Base-by-base conservation (phyloP, 2,797 vertebrate genomes). In the Sebastes diploproa region DNA sequence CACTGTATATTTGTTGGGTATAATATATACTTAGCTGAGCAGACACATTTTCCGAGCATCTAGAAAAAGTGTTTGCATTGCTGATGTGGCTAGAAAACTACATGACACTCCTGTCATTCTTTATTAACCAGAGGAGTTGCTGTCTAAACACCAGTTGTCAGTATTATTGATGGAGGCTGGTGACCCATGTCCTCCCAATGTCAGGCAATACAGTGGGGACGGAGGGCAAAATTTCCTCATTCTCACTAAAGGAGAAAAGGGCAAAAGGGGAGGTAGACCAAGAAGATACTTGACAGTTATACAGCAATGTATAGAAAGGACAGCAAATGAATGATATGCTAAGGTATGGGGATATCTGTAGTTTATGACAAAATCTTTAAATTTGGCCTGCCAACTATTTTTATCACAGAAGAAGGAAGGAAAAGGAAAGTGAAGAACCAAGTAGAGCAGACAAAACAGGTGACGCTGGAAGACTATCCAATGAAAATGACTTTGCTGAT, bases 401-500 rank as follows among this genome's bases (percentile, higher is more conserved):
- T 32, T 5, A 6, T 36, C 9, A 29, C 1, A 36, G 27, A 13
- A 18, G n/a, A 36, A 23, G 42, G 22, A 36, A 27, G 9, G 29
- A 72, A 64, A 29, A 30, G 5, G 7, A 55, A 75, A 68, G 9
- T 9, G 16, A 55, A 52, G 50, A 68, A 14, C 6, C 22, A 36
- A 72, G 58, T 58, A 38, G 22, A 82, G 77, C n/a, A 61, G 62
- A 62, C 11, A 4, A 67, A 87, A 46, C 71, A 62, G 68, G 65
- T 72, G 80, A 79, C 76, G 22, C 38, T 36, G 67, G 76, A 64
- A 42, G 29, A 59, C 80, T 69, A 11, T 62, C 78, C 77, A 52
- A 66, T 81, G 75, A 81, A 89, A 86, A 85, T 78, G 20, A 82
- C 79, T 81, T 63, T 85, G 77, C 86, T 92, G 92, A 90, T 89